Base-by-base conservation (phyloP, 2,888 invertebrate species). In the Ethmia dodecea region DNA sequence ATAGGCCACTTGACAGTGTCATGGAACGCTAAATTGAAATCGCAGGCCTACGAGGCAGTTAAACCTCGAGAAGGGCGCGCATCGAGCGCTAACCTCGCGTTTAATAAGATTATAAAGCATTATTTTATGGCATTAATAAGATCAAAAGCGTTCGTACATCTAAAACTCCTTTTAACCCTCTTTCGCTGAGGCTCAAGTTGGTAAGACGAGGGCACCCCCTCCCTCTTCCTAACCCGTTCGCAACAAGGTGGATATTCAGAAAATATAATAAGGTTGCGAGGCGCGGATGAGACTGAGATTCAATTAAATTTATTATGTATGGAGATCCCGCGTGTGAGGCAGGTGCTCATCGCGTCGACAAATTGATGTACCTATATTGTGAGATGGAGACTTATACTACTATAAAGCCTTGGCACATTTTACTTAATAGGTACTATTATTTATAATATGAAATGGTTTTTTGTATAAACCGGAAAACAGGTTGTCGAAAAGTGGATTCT, bases 71-170 rank as follows among this genome's bases (percentile, higher is more conserved):
- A 50, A 76, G 81, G 76, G 79, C 66, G 73, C 68, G 63, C 68
- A 59, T 66, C 69, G 71, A 84, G 86, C 87, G 86, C 88, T 90
- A 90, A 90, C 90, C 89, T 90, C 88, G 89, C 88, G 88, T 89
- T 89, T 90, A 90, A 91, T 91, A 89, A 90, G 90, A 90, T 90
- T 90, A 90, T 89, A 88, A 88, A 88, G 90, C 89, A 90, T 90
- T 90, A 90, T 90, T 90, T 90, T 89, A 89, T 89, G 88, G 89
- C 87, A 90, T 90, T 90, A 90, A 90, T 90, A 88, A 90, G 90
- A 90, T 90, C 90, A 90, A 90, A 90, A 89, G 90, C 89, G 89
- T 88, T 88, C 87, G 74, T 86, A 87, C 86, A 80, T 86, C 86
- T 80, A 76, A 83, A 86, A 86, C 84, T 86, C 86, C 86, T 84